Base-by-base conservation (phyloP, 2,113 vertebrate genomes). In the Hippocampus mohnikei region DNA sequence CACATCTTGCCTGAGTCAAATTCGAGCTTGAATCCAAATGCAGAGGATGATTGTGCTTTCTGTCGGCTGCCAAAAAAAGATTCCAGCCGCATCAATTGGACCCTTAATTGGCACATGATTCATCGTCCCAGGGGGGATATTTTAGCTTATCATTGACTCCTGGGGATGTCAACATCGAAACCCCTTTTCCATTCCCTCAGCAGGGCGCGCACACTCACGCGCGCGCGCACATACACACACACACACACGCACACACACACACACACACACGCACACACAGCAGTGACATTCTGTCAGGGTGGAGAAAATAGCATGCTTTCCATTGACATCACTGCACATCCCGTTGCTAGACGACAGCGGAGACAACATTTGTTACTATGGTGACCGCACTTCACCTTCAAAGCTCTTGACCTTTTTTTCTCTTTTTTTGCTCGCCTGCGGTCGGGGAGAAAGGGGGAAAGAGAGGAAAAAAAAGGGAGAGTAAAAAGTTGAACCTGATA, bases 341-440 rank as follows among this genome's bases (percentile, higher is more conserved):
- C 18, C 12, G 92, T 94, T 92, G 83, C 95, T 87, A 90, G 37
- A 94, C 89, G 82, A 95, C 92, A 81, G 70, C 78, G 84, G 87
- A 88, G 91, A 91, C 91, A 91, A 92, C 90, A 89, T 78, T 69
- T 78, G 95, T 96, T 94, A 93, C 95, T 92, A 96, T 93, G 91
- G 92, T 76, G 81, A 95, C 92, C 79, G 86, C 87, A 85, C 90
- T 90, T 93, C 92, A 94, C 93, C 90, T 70, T 85, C 89, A 91
- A 86, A 89, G 79, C 91, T 90, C 88, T 41, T 84, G 81, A 81
- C 87, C 83, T 90, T 82, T 83, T 72, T 78, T 67, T 73, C 29
- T 5, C 0, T 33, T 33, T 66, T 77, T 69, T 68, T 70, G 33
- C 77, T 56, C 69, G 41, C 70, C 42, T 55, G 64, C 70, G 67